Percentiles rank a stretch among this genome's conserved stretches.
Conservation (phyloP, 2,113 vertebrate species). For the Leptosomus discolor region DNA sequence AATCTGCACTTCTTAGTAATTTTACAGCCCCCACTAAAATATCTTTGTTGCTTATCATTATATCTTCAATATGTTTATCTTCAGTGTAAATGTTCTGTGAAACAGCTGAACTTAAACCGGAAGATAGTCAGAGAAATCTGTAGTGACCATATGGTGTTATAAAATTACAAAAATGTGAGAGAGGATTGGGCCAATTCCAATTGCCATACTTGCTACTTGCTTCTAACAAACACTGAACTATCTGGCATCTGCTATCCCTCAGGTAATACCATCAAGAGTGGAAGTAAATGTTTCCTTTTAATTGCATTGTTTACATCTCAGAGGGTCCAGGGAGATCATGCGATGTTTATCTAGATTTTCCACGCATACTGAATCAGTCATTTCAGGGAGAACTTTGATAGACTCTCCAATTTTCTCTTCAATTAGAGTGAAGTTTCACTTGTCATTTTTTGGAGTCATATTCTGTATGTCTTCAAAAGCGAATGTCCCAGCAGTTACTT, state of each 20-base stretch:
- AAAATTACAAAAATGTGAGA: conserved; percentile 50
- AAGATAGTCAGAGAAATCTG: conserved; percentile 48
- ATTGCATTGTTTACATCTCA: conserved; percentile 53
- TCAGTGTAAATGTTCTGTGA: conserved; percentile 36
- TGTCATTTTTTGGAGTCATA: neutral
- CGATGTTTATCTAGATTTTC: conserved; percentile 1
- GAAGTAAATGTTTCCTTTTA: conserved; percentile 63
- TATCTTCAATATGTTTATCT: conserved; percentile 37
- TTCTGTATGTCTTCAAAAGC: neutral
- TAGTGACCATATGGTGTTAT: conserved; percentile 61
- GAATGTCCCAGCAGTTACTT: neutral
- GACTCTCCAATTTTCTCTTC: neutral
- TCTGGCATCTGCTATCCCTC: conserved; percentile 66
- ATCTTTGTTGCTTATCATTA: neutral
- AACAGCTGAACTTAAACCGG: conserved; percentile 42
- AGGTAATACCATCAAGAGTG: conserved; percentile 51
- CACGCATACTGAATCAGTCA: neutral
- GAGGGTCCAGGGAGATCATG: conserved; percentile 7
- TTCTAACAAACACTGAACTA: conserved; percentile 61
- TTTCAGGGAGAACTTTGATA: neutral
- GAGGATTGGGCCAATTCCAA: conserved; percentile 8
- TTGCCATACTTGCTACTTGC: conserved; percentile 57
- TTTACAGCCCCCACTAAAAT: neutral
- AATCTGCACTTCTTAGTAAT: neutral
- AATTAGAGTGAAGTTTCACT: neutral